Percentiles rank a stretch among this genome's conserved stretches.
Conservation (phyloP, 2,888 invertebrate genomes). For the Poecilus cupreus region DNA sequence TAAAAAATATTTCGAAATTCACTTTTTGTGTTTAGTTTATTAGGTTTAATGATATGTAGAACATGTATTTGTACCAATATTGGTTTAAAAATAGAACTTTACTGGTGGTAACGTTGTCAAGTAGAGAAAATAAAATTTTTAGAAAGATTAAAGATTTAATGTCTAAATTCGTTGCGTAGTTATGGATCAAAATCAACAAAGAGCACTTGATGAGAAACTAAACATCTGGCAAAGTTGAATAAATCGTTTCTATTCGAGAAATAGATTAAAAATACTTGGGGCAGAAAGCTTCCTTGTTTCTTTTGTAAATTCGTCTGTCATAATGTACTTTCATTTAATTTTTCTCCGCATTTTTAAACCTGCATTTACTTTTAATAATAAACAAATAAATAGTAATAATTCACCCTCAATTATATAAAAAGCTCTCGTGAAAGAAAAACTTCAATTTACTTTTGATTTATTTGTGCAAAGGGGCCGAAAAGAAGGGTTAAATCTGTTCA, state of each 20-base stretch:
- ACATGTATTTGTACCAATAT: too few relatives aligned
- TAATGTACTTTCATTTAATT: background rate
- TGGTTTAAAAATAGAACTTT: too few relatives aligned
- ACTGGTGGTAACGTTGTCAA: too few relatives aligned
- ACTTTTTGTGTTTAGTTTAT: too few relatives aligned
- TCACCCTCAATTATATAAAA: slow-evolving; percentile 1
- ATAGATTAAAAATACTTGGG: slow-evolving; percentile 11
- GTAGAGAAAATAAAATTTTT: background rate
- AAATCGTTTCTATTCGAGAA: slow-evolving; percentile 1
- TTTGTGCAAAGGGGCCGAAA: background rate
- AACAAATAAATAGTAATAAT: too few relatives aligned
- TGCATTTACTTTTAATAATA: too few relatives aligned
- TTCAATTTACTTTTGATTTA: slow-evolving; percentile 28
- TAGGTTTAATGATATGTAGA: too few relatives aligned
- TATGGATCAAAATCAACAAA: background rate
- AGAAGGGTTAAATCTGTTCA: background rate
- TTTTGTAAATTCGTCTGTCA: background rate
- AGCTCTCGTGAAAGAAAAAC: background rate
- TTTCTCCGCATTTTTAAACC: background rate
- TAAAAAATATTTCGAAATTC: too few relatives aligned
- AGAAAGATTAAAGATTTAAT: background rate
- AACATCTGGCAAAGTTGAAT: slow-evolving; percentile 1
- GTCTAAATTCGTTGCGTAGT: background rate
- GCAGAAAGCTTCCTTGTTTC: background rate
- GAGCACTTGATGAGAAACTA: background rate